Conservation (phyloP, 1,140 invertebrate genomes). For the Oryzaephilus surinamensis region DNA sequence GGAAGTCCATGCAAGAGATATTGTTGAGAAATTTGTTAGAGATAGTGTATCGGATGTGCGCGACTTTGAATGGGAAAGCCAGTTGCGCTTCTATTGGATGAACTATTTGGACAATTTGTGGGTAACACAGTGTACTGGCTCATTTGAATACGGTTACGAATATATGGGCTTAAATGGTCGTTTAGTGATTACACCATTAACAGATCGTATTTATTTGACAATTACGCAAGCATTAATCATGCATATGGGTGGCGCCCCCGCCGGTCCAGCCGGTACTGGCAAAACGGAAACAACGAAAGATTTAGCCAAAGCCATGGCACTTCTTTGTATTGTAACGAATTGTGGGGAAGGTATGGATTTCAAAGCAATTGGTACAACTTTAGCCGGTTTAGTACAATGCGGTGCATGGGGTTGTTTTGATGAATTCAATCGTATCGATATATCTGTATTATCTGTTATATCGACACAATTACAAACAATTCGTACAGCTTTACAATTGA, state of each 20-base stretch:
- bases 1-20: slow-evolving; percentile 82
- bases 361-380: slow-evolving; percentile 71
- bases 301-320: slow-evolving; percentile 75
- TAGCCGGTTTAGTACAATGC: slow-evolving; percentile 61
- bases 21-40: slow-evolving; percentile 76
- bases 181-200: slow-evolving; percentile 82
- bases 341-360: slow-evolving; percentile 90
- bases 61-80: slow-evolving; percentile 89
- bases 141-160: slow-evolving; percentile 85
- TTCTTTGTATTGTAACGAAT: slow-evolving; percentile 83
- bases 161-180: slow-evolving; percentile 89
- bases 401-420: slow-evolving; percentile 88
- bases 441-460: slow-evolving; percentile 82
- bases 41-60: slow-evolving; percentile 71
- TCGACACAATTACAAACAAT: slow-evolving; percentile 85
- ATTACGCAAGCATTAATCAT: slow-evolving; percentile 84
- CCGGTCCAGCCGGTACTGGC: slow-evolving; percentile 73
- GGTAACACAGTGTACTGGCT: slow-evolving; percentile 74
- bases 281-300: slow-evolving; percentile 90
- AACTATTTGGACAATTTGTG: slow-evolving; percentile 69
- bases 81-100: slow-evolving; percentile 84
- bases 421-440: slow-evolving; percentile 85
- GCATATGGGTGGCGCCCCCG: slow-evolving; percentile 79
- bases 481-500: slow-evolving; percentile 65
- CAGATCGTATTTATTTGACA: slow-evolving; percentile 83